Evolutionary conservation across 2,797 vertebrate species (phyloP).

Genomic region (Acrossocheilus wenchowensis): DNA sequence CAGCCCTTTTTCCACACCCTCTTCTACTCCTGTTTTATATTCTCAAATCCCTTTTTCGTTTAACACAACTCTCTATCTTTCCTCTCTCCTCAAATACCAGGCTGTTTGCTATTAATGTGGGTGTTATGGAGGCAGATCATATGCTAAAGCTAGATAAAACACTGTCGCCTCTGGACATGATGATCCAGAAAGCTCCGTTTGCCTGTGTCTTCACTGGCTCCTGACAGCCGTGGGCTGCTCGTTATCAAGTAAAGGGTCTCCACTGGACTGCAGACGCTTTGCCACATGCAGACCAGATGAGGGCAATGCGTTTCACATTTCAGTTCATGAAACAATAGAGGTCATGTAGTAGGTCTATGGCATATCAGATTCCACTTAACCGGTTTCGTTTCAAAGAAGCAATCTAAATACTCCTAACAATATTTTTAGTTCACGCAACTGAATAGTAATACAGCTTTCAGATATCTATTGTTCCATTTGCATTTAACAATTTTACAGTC

Average conservation of each 20-base stretch:
- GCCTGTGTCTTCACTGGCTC: constrained; percentile 24
- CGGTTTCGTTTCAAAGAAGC: not conserved
- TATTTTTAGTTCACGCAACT: not conserved
- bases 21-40: constrained; percentile 25
- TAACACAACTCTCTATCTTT: constrained; percentile 32
- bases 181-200: constrained; percentile 8
- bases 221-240: constrained; percentile 39
- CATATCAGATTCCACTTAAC: constrained; percentile 1
- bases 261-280: constrained; percentile 15
- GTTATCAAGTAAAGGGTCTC: constrained; percentile 37
- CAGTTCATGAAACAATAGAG: constrained; percentile 33
- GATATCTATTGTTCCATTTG: not conserved
- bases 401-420: not conserved
- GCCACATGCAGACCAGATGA: constrained; percentile 44
- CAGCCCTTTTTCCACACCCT: constrained; percentile 44
- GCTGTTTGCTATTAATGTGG: not conserved
- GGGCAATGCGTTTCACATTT: constrained; percentile 37
- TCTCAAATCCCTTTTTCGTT: not conserved
- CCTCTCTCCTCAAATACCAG: constrained; percentile 26
- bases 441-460: not conserved
- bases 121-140: not conserved
- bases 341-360: constrained; percentile 2
- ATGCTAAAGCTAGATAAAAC: constrained; percentile 26
- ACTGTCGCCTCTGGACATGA: constrained; percentile 24
- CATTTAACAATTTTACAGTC: not conserved